Percentiles rank a stretch among this genome's conserved stretches.
Evolutionary conservation across 2,797 vertebrate genomes (phyloP).

Genomic region (Typhlichthys eigenmanni): DNA sequence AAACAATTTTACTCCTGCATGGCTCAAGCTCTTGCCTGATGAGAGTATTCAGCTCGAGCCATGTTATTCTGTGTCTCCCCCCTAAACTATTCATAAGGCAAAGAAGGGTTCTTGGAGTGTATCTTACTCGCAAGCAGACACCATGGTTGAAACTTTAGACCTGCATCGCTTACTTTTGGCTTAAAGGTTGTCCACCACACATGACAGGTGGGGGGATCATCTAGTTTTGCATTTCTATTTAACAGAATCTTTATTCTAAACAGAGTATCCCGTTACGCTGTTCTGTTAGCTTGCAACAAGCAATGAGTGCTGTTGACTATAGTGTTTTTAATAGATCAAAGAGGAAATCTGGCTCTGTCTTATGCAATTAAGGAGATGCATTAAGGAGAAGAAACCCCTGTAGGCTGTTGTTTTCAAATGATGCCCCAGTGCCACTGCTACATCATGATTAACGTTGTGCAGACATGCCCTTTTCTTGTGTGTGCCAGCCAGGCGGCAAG

Average conservation of each 20-base stretch:
- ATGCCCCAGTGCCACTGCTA: conserved; percentile 71
- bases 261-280: conserved; percentile 57
- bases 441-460: conserved; percentile 74
- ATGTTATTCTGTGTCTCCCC: conserved; percentile 54
- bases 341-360: conserved; percentile 78
- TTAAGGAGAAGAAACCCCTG: conserved; percentile 81
- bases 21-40: conserved; percentile 67
- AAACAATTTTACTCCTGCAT: conserved; percentile 77
- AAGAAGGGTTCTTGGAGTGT: conserved; percentile 59
- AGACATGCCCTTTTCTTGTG: conserved; percentile 75
- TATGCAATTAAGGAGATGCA: conserved; percentile 79
- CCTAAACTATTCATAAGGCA: conserved; percentile 76
- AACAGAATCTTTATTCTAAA: conserved; percentile 73
- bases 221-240: conserved; percentile 78
- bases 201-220: conserved; percentile 67
- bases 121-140: conserved; percentile 52
- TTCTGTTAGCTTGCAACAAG: conserved; percentile 61
- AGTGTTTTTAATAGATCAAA: conserved; percentile 80
- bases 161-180: conserved; percentile 54
- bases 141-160: conserved; percentile 49
- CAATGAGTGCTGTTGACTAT: conserved; percentile 68
- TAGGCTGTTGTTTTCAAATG: conserved; percentile 78
- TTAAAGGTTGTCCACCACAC: conserved; percentile 53
- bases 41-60: conserved; percentile 59
- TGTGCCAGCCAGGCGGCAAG: conserved; percentile 62